Conservation (phyloP, 2,888 invertebrate genomes). For the Metalampra italica region DNA sequence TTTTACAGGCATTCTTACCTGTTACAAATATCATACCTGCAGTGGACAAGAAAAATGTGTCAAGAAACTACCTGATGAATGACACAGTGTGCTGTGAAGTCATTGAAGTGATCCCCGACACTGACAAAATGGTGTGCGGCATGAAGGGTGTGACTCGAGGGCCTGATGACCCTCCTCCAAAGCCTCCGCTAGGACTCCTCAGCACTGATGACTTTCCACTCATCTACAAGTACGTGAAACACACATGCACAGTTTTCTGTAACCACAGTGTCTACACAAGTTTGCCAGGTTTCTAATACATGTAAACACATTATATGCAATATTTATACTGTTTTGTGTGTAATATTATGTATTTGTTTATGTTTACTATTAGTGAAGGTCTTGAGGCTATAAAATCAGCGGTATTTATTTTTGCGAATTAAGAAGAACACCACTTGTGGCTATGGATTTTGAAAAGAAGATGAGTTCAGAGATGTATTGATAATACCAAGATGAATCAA, state of each 20-base stretch:
- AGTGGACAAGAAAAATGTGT: constrained; percentile 87
- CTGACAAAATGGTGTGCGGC: constrained; percentile 91
- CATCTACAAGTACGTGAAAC: constrained; percentile 87
- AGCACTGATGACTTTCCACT: constrained; percentile 89
- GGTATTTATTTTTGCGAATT: constrained; percentile 37
- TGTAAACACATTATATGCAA: constrained; percentile 35
- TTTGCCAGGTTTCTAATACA: constrained; percentile 46
- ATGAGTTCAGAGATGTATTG: neutral
- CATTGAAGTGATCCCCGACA: constrained; percentile 90
- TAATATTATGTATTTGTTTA: constrained; percentile 45
- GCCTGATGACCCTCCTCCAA: constrained; percentile 83
- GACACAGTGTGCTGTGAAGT: constrained; percentile 94
- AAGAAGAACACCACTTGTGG: neutral
- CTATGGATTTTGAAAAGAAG: neutral
- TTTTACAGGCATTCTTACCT: constrained; percentile 81
- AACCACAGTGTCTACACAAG: constrained; percentile 48
- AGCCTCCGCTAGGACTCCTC: constrained; percentile 89
- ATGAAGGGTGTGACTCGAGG: constrained; percentile 88
- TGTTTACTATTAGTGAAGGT: constrained; percentile 25
- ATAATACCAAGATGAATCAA: neutral
- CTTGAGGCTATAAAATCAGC: constrained; percentile 47
- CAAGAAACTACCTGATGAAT: constrained; percentile 87
- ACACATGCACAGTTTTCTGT: constrained; percentile 2
- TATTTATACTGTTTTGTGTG: constrained; percentile 42
- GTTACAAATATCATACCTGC: constrained; percentile 86